A percentile compares a stretch with the other conserved stretches of the same genome.
Conservation (phyloP, 2,797 vertebrate species). For the Spea hammondii region DNA sequence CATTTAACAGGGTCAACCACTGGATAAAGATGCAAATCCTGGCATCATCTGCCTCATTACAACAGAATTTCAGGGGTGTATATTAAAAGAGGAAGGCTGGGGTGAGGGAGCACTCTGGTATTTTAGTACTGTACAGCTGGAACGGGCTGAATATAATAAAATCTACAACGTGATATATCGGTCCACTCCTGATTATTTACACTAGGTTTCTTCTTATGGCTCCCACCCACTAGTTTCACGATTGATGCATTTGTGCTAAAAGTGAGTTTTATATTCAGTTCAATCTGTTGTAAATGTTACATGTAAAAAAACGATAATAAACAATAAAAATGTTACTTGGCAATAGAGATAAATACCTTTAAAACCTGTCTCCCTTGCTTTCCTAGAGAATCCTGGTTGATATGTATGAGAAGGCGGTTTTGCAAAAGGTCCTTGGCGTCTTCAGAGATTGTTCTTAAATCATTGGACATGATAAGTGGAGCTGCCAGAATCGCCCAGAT, state of each 20-base stretch:
- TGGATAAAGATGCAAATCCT: no score
- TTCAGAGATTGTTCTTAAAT: conserved; percentile 51
- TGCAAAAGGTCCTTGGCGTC: conserved; percentile 50
- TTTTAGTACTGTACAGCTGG: no score
- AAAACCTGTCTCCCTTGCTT: conserved; percentile 43
- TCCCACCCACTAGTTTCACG: no score
- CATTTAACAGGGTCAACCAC: no score
- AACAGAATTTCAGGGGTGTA: no score
- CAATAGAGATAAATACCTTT: conserved; percentile 27
- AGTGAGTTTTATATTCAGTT: not conserved
- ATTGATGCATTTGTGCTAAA: not conserved
- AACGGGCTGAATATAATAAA: no score
- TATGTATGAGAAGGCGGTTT: conserved; percentile 53
- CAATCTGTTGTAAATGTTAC: no score
- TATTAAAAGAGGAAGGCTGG: no score
- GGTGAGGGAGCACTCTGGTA: no score
- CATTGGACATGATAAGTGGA: conserved; percentile 49
- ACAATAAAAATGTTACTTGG: not conserved
- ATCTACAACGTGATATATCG: no score
- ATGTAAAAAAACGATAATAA: no score
- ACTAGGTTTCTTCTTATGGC: not conserved
- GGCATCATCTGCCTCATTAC: no score
- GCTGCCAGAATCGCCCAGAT: conserved; percentile 54
- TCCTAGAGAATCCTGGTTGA: conserved; percentile 49
- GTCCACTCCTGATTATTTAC: not conserved